Base-by-base conservation (phyloP, 2,113 vertebrate genomes). In the Tupaia chinensis region DNA sequence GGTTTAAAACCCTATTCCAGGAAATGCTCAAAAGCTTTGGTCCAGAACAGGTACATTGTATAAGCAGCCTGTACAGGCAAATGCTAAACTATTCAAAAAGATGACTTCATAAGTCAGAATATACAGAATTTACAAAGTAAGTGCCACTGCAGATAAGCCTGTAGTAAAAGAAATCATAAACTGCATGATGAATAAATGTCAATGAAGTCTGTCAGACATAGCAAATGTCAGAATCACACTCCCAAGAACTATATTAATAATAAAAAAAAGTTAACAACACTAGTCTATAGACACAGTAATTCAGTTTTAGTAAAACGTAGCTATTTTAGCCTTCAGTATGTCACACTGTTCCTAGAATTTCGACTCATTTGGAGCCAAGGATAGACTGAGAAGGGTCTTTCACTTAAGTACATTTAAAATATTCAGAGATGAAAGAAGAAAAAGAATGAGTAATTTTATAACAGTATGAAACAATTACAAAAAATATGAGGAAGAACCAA, bases 401-500 rank as follows among this genome's bases (percentile, higher is more conserved):
- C 80, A 72, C 73, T 86, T 89, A 54, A 89, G 29, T 25, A 53
- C 74, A 29, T 76, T 89, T 86, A 83, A 83, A 76, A 91, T 68
- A 89, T 61, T 79, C 54, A 60, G 69, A 78, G 14, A 91, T 25
- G 65, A 92, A 90, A 9, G 25, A 83, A 78, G 29, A 68, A 73
- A 80, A 12, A 53, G 0, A 34, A 14, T 66, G 22, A 32, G 3
- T 66, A 34, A 85, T 77, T 32, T 12, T 65, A 27, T 15, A 65
- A 60, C 20, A 70, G 17, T 78, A 44, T n/a, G 9, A 65, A 95
- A 89, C 77, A 74, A 66, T 34, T 92, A 61, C 10, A 22, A 72
- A 10, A 68, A 10, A 77, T 44, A 83, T 44, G 12, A 80, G 53
- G 78, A 79, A 95, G 29, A 91, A 74, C 34, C 61, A 90, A 89